Evolutionary conservation across 2,888 invertebrate species (phyloP), one percentile per base, ranked within the genome.

Genomic region (Cantharis rustica): DNA sequence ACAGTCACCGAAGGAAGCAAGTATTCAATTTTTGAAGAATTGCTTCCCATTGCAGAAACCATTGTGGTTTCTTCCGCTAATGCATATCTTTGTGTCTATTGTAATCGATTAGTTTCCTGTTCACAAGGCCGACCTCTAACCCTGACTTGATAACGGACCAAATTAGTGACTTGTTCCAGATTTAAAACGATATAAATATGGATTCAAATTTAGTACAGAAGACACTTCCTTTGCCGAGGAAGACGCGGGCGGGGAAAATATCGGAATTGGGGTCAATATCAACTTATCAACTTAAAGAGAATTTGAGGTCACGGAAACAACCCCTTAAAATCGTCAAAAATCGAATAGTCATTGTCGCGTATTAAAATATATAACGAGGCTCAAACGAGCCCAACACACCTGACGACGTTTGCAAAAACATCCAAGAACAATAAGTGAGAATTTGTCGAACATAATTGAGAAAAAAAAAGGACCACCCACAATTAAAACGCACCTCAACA

Each of bases 401-500:
- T 47, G 47, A 47, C 47, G 47, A 47, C n/a, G 47, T 47, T 47
- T 47, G 47, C 47, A 47, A 47, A 47, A 47, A 47, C n/a, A 47
- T 47, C 47, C n/a, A 47, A 47, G 47, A 47, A 47, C 47, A 47
- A 47, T 47, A 47, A 47, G 47, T 47, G 47, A n/a, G 47, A 47
- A 47, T 47, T 47, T 47, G 47, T 47, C 47, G 47, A 47, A 15
- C 4, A 68, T 69, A 31, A 69, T 69, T 47, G 31, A 15, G 31
- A 69, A 69, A 69, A 69, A 16, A 47, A 69, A 27, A 16, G n/a
- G 47, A 69, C 69, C 69, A 69, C 69, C 69, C 69, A 31, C 31
- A 69, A 16, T 31, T 17, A 31, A 68, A 16, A 16, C 69, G 16
- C n/a, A 47, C 47, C 47, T 47, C 47, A 9, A 47, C n/a, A 47